Evolutionary conservation across 2,888 invertebrate genomes (phyloP).

Genomic region (Mythimna impura): DNA sequence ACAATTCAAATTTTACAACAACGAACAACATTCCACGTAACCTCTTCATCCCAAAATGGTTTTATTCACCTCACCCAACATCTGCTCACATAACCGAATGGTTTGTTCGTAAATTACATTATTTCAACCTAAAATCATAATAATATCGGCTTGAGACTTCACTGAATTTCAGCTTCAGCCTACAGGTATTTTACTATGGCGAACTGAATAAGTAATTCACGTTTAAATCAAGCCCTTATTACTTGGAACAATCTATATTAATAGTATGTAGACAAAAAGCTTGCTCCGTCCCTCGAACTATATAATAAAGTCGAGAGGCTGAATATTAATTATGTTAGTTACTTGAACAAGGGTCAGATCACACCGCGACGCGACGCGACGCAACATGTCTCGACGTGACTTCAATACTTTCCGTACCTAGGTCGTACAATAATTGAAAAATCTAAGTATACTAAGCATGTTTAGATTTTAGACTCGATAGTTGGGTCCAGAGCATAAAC

Average conservation of each 20-base stretch:
- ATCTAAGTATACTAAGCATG: too few relatives aligned
- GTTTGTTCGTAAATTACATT: conserved; percentile 1
- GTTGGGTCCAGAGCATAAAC: too few relatives aligned
- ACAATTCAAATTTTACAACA: neutral
- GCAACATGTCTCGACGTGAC: neutral
- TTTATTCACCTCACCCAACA: neutral
- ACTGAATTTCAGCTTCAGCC: conserved; percentile 24
- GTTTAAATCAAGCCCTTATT: conserved; percentile 43
- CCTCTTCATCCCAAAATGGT: neutral
- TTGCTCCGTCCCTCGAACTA: conserved; percentile 31
- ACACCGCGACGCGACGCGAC: neutral
- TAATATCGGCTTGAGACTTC: conserved; percentile 10
- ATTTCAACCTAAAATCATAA: conserved; percentile 21
- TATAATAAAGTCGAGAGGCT: conserved; percentile 52
- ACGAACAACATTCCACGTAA: neutral
- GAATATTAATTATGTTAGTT: conserved; percentile 62
- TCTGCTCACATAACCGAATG: neutral
- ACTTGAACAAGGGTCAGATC: conserved; percentile 38
- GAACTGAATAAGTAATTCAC: conserved; percentile 44
- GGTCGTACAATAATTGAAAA: too few relatives aligned
- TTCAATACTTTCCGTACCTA: neutral
- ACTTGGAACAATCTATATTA: conserved; percentile 46
- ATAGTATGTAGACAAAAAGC: conserved; percentile 56
- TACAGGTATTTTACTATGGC: conserved; percentile 35
- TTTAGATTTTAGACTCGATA: too few relatives aligned